Percentiles rank a stretch among this genome's conserved stretches.
Conservation (phyloP, 2,113 vertebrate genomes). For the Cyanoliseus patagonus region DNA sequence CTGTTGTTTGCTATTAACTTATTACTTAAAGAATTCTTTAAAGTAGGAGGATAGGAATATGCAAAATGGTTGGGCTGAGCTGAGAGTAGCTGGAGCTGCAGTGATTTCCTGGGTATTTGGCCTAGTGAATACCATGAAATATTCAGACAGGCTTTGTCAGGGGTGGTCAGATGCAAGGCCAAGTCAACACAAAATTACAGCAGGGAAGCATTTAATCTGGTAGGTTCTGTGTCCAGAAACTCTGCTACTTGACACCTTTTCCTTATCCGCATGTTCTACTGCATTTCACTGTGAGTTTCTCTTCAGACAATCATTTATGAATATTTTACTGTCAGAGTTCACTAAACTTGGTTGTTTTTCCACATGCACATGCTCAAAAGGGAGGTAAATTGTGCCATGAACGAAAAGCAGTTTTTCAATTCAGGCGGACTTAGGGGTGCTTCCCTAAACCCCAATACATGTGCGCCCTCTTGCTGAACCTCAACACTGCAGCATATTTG, state of each 20-base stretch:
- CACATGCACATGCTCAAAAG: background rate
- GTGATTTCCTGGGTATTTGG: background rate
- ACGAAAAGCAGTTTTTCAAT: background rate
- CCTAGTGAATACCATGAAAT: background rate
- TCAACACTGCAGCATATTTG: background rate
- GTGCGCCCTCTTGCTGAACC: background rate
- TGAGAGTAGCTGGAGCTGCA: background rate
- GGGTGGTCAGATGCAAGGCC: background rate
- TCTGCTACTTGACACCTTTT: background rate
- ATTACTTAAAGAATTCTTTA: background rate
- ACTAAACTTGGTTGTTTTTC: background rate
- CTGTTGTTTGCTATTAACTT: background rate
- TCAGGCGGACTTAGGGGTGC: background rate
- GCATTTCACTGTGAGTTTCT: background rate
- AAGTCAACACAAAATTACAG: background rate
- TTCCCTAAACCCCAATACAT: background rate
- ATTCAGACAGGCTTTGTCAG: background rate
- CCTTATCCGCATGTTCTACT: background rate
- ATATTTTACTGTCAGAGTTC: background rate
- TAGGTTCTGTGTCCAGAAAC: too few species aligned
- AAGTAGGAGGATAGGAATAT: background rate
- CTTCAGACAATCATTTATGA: background rate
- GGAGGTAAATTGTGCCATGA: background rate
- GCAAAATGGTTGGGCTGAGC: background rate
- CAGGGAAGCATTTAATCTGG: background rate